Base-by-base conservation (phyloP, 2,888 invertebrate genomes). In the Ectemnius lituratus region DNA sequence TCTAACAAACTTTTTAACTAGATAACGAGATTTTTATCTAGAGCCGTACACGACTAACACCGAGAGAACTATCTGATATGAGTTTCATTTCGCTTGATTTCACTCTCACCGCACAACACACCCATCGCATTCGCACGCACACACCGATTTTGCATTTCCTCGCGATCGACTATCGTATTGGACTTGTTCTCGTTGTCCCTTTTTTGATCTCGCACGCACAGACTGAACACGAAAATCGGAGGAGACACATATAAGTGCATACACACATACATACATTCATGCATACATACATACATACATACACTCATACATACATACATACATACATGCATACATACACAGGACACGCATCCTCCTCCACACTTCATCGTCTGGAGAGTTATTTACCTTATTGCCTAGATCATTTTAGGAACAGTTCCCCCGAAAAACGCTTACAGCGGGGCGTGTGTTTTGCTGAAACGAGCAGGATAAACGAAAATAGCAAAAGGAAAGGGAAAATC, bases 31-130 rank as follows among this genome's bases (percentile, higher is more conserved):
- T 88, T 90, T 88, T 86, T 89, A 87, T 84, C 88, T 87, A 88
- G 85, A 80, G 85, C 85, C 89, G 88, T 90, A 90, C 90, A 90
- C 89, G 87, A 88, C 90, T 91, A 91, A 90, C 90, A 91, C 86
- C 88, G 88, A 90, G 85, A 89, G 87, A 90, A 90, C 90, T 90
- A 90, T 88, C 85, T 90, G 90, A 91, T 91, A 90, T 90, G 90
- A 89, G 89, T 90, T 88, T 88, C 83, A 84, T 85, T 85, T 86
- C 37, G 37, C 37, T 86, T 85, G 47, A 68, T 67, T 62, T 72
- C 75, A 73, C 45, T 72, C 73, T 75, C 67, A 49, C 52, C 78
- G 66, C 76, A 46, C 11, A 70, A 46, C 73, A 67, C 74, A 76
- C 70, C 59, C 70, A 56, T 73, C 81, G 79, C 75, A 79, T 84